Base-by-base conservation (phyloP, 1,140 invertebrate species). In the Ostrea edulis region DNA sequence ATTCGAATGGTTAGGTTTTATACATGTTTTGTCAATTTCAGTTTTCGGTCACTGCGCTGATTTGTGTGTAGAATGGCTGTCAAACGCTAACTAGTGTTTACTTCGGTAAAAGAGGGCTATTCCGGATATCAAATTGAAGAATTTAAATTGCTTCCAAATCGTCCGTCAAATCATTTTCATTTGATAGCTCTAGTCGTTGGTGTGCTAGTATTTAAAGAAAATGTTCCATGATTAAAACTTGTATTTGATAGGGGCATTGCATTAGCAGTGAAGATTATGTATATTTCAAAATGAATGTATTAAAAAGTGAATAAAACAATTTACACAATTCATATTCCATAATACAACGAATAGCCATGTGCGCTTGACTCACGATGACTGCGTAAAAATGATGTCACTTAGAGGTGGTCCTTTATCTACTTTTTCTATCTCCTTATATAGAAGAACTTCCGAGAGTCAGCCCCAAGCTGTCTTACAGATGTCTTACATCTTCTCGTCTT, bases 361-460 rank as follows among this genome's bases (percentile, higher is more conserved):
- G 68, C 29, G 25, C 4, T 77, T 77, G 68, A 77, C 68, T 77
- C 68, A 77, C 25, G 0, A 77, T 77, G 68, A 77, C 68, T 77
- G 8, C 22, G 25, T 29, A 25, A 12, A 29, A 71, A 71, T 71
- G 65, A 71, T 12, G 65, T 71, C 65, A 71, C 65, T 12, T 11
- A 17, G 22, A 11, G 17, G 65, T 68, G n/a, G 65, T n/a, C 22
- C 5, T 71, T 8, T 25, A 71, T 29, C 9, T 29, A 29, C 25
- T 29, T 12, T n/a, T 12, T 77, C 22, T 77, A 77, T 77, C 68
- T 77, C 68, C 68, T 14, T 77, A 77, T 77, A 77, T 44, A 77
- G 68, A 62, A 62, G 58, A 29, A 77, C 29, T 25, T 29, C 9
- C 29, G 7, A 77, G 25, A 9, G 68, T 77, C 68, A 4, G 25